Conservation (phyloP, 2,888 invertebrate species). For the Tetramorium bicarinatum region DNA sequence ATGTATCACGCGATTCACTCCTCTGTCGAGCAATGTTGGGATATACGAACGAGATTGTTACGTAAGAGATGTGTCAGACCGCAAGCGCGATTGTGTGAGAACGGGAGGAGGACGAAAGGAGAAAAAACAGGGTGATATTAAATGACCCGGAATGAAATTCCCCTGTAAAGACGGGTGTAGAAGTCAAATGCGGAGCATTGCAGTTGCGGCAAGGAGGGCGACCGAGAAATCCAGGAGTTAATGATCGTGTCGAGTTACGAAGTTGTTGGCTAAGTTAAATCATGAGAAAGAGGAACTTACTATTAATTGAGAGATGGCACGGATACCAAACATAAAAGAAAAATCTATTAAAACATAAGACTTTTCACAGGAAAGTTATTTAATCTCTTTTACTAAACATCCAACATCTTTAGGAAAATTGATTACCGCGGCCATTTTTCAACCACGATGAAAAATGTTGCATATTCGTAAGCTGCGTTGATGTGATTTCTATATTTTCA, state of each 20-base stretch:
- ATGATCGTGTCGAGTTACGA: background rate
- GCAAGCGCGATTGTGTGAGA: conserved; percentile 17
- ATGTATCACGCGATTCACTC: conserved; percentile 20
- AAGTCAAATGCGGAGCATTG: conserved; percentile 3
- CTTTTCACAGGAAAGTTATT: background rate
- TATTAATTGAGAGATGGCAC: background rate
- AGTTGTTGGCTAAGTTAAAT: conserved; percentile 11
- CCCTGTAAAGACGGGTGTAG: background rate
- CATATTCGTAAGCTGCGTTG: background rate
- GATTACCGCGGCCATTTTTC: background rate
- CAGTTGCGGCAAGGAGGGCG: background rate
- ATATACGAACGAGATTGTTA: conserved; percentile 69
- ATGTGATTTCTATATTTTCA: background rate
- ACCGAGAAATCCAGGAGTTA: conserved; percentile 1
- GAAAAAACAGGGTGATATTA: background rate
- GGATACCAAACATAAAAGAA: background rate
- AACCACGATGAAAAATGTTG: background rate
- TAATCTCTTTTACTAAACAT: background rate
- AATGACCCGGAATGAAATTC: conserved; percentile 34
- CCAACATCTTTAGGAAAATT: background rate
- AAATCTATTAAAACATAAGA: background rate
- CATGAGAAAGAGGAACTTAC: background rate
- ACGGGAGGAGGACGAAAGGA: background rate
- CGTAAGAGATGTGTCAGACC: conserved; percentile 73
- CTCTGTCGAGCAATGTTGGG: conserved; percentile 52